Evolutionary conservation across 2,797 vertebrate genomes (phyloP), one percentile per base, ranked within the genome.

Genomic region (Mastacembelus armatus): DNA sequence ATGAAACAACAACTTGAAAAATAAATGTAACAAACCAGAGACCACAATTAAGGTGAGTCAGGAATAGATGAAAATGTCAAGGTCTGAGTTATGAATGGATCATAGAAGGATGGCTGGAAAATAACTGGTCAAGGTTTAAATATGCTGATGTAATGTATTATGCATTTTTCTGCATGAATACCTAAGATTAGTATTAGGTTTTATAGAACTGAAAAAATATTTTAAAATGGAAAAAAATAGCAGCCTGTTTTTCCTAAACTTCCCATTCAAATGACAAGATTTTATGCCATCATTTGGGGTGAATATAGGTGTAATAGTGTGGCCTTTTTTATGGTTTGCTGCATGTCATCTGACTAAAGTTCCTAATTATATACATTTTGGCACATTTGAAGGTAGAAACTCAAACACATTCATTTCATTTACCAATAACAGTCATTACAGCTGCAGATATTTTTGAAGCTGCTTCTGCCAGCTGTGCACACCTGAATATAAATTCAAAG

Each of bases 1-100:
- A 44, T 73, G 45, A 74, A 80, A 71, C 47, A 66, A 50, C 55
- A 51, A 29, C 52, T 58, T 61, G 70, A 58, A 80, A 78, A 63
- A 52, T 48, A 43, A 45, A 55, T 22, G 40, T 2, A n/a, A 39
- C 14, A 55, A 66, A 55, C 57, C 16, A 38, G 55, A 32, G 5
- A n/a, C 1, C 2, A 29, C 18, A 7, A 55, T 67, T 18, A 49
- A 60, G 22, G 47, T 75, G 43, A 74, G 66, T 64, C 62, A 63
- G 24, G 64, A 64, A 73, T 32, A 16, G 51, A 29, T 62, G 15
- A 18, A 78, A 76, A 79, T 68, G 61, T 82, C 55, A 63, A 61
- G 69, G 64, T 72, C 61, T 2, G 30, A 36, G 52, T 38, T 69
- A 27, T 64, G 32, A 44, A 39, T 15, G 8, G n/a, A 36, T 63